phyloP scores from a whole-genome alignment of 2,113 vertebrate genomes.

The Murina feae region DNA sequence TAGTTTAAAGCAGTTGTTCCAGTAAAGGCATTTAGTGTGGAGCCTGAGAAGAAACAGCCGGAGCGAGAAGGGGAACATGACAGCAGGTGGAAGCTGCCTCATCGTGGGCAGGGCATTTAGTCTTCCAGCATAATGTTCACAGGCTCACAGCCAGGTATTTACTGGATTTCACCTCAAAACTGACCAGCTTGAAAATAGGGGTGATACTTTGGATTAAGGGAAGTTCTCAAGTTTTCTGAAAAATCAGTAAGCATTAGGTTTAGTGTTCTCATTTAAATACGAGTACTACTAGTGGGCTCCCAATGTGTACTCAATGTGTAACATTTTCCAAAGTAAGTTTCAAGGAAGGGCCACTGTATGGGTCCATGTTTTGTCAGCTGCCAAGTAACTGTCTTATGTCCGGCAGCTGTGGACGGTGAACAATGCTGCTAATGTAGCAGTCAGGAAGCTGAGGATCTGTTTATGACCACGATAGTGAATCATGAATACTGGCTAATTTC shows the following conservation, averaged over 20 bases:
- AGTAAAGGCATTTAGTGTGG: not conserved
- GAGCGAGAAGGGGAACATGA: not conserved
- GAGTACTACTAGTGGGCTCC: not conserved
- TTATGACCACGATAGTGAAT: constrained; percentile 39
- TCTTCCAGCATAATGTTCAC: not conserved
- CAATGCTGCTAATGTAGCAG: constrained; percentile 17
- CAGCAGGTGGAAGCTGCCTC: not conserved
- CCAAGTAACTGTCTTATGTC: not conserved
- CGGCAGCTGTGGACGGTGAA: constrained; percentile 43
- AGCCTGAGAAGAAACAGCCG: not conserved
- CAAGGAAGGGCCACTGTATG: not conserved
- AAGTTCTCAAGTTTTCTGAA: constrained; percentile 20
- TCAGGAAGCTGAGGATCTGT: constrained; percentile 54
- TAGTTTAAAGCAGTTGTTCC: not conserved
- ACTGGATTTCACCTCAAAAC: not conserved
- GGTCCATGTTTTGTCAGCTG: constrained; percentile 29
- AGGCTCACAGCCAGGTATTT: not conserved
- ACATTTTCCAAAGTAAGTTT: constrained; percentile 30
- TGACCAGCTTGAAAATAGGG: not conserved
- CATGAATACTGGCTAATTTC: constrained; percentile 47
- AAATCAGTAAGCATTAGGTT: not conserved
- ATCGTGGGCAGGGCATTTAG: not conserved
- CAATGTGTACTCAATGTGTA: not conserved
- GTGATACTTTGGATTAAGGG: not conserved
- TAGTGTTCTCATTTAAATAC: constrained; percentile 11